A percentile compares a stretch with the other conserved stretches of the same genome.
Evolutionary conservation across 2,113 vertebrate species (phyloP).

Genomic region (Gymnocephalus cernua): DNA sequence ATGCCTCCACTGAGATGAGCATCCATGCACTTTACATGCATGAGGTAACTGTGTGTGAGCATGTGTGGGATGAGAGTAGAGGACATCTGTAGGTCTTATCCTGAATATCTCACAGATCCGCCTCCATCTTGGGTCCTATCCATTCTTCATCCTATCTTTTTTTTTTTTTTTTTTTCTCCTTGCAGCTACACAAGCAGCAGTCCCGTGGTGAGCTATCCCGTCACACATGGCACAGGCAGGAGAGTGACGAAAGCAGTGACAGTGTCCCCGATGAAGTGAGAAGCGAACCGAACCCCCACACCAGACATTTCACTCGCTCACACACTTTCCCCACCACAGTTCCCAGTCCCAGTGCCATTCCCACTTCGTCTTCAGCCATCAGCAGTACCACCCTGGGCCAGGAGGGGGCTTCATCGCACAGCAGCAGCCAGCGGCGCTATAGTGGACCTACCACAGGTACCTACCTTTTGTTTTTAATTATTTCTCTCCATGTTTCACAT

Average conservation of each 20-base stretch:
- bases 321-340: slow-evolving; percentile 92
- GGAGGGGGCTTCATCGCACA: slow-evolving; percentile 84
- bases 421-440: slow-evolving; percentile 84
- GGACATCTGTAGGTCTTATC: not conserved
- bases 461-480: not conserved
- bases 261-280: slow-evolving; percentile 89
- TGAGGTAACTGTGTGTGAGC: slow-evolving; percentile 84
- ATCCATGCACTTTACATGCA: slow-evolving; percentile 98
- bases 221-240: slow-evolving; percentile 96
- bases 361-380: slow-evolving; percentile 67
- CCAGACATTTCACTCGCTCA: slow-evolving; percentile 88
- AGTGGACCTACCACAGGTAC: slow-evolving; percentile 88
- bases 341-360: slow-evolving; percentile 70
- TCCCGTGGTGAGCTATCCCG: slow-evolving; percentile 90
- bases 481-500: not conserved
- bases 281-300: slow-evolving; percentile 63
- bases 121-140: not conserved
- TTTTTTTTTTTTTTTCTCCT: not conserved
- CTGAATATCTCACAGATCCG: not conserved
- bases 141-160: not conserved
- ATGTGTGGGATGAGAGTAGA: not conserved
- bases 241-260: slow-evolving; percentile 96
- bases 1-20: slow-evolving; percentile 98
- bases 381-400: slow-evolving; percentile 64
- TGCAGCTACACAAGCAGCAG: slow-evolving; percentile 96